Evolutionary conservation across 2,888 invertebrate species (phyloP).

Genomic region (Yponomeuta cagnagella): DNA sequence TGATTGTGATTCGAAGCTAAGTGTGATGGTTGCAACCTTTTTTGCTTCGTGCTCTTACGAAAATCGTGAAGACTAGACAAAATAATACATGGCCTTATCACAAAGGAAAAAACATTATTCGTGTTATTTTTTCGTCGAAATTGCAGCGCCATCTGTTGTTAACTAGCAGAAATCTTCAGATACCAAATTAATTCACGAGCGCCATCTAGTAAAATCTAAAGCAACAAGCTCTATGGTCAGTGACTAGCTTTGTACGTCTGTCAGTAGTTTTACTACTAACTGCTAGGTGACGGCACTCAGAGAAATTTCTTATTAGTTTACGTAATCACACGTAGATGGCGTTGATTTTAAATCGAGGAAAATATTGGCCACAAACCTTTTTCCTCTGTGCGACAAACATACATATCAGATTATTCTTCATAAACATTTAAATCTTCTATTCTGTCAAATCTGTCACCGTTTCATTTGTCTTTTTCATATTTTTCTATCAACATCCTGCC

Average conservation of each 20-base stretch:
- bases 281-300: background rate
- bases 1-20: constrained; percentile 20
- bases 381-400: no score
- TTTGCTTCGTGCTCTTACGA: background rate
- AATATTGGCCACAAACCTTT: background rate
- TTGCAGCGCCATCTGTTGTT: background rate
- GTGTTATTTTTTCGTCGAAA: background rate
- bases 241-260: no score
- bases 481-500: background rate
- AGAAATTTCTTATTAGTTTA: background rate
- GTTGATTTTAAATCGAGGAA: no score
- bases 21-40: background rate
- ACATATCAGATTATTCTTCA: background rate
- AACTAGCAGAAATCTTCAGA: background rate
- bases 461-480: background rate
- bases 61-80: no score
- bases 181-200: background rate
- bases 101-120: background rate
- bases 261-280: background rate
- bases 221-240: no score
- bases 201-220: background rate
- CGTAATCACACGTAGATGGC: no score
- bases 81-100: no score
- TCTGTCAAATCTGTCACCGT: background rate
- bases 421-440: background rate